Evolutionary conservation across 2,797 vertebrate genomes (phyloP), one percentile per base, ranked within the genome.

Genomic region (Aplochiton taeniatus): DNA sequence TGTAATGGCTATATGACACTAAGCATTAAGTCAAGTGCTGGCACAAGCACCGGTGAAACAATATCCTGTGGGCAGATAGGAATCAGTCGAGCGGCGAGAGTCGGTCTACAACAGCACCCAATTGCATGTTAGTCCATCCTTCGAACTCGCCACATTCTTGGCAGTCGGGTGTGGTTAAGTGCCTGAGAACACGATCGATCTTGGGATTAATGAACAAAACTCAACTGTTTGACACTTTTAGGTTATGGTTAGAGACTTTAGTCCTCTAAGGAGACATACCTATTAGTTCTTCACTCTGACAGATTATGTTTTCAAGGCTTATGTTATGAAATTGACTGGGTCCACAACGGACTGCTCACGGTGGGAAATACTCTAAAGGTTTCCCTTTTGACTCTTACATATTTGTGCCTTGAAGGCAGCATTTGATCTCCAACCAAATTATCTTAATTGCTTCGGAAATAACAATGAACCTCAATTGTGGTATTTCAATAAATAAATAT

Each of bases 1-100:
- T 51, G 13, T 51, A 51, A 51, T 51, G 50, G 50, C 50, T n/a
- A 51, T 51, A 17, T 51, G 50, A 51, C 50, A 51, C n/a, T 16
- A 12, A n/a, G 50, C 58, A 19, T 59, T 11, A 46, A 46, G 16
- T 18, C 12, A 42, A 58, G 5, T 11, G n/a, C 8, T 1, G 45
- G 10, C 16, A 12, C 4, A 59, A 20, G 45, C 18, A 19, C 58
- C 43, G 12, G 8, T 47, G 44, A 20, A 19, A 47, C 44, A 19
- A 46, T 59, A 56, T 41, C 54, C 47, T 11, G 47, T 12, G 47
- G 50, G 16, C 50, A 52, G 50, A 42, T n/a, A 14, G 12, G 13
- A 18, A 49, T 60, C 45, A 48, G 17, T 17, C 44, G 10, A 45
- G 44, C 46, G 11, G 49, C 31, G 57, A 63, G 66, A 54, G 17